Conservation (phyloP, 64 coral and sea anemone species). For the Stylophora pistillata region DNA sequence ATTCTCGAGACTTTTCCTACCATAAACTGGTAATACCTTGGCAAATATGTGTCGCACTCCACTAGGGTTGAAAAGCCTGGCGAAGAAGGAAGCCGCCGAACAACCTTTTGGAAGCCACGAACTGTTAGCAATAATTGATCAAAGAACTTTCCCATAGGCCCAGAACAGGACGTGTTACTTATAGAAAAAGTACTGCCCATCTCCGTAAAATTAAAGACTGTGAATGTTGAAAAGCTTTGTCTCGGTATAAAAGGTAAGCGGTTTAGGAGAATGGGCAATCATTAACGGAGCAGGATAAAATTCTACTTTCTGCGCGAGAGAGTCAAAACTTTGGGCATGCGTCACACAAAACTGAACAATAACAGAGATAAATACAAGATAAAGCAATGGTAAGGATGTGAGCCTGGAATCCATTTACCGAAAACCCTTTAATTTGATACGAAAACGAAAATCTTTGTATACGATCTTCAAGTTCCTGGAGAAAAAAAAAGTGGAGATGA, state of each 20-base stretch:
- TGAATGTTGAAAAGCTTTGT: not conserved
- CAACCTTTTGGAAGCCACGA: not conserved
- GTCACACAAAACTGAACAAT: too few species aligned
- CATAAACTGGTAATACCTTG: constrained; percentile 27
- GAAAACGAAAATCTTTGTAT: too few species aligned
- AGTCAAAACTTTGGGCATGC: not conserved
- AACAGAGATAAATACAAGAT: too few species aligned
- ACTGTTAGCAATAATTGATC: not conserved
- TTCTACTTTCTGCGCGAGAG: not conserved
- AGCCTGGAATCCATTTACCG: too few species aligned
- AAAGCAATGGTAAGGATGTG: too few species aligned
- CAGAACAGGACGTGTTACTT: not conserved
- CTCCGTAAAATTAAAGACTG: not conserved
- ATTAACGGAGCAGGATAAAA: not conserved
- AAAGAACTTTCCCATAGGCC: not conserved
- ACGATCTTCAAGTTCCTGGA: too few species aligned
- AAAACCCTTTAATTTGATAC: too few species aligned
- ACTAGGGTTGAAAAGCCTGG: constrained; percentile 50
- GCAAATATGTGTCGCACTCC: constrained; percentile 42
- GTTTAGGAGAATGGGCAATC: not conserved
- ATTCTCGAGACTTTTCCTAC: not conserved
- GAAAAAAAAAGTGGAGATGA: too few species aligned
- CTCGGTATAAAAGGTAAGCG: not conserved
- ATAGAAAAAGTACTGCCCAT: not conserved
- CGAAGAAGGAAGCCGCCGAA: not conserved